Evolutionary conservation across 1,140 invertebrate species (phyloP), one percentile per base, ranked within the genome.

Genomic region (Lucilia cuprina): DNA sequence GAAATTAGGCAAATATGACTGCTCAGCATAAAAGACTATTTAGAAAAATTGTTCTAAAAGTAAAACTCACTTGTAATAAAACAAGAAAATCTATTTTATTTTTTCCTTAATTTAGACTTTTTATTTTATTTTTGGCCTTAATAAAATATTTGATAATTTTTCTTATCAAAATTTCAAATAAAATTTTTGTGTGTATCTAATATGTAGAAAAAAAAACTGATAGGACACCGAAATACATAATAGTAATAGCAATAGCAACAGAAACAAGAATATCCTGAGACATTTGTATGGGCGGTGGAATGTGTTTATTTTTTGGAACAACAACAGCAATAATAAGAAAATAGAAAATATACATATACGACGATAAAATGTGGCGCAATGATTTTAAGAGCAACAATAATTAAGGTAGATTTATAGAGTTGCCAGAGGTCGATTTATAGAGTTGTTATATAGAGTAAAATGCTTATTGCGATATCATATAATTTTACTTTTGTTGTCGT

Each of bases 271-370:
- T 70, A 70, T 70, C 65, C 65, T 70, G 65, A 70, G 65, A 70
- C 65, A 21, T 70, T 70, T 70, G 65, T 70, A 19, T 70, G 65
- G 65, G 65, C 65, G 65, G 65, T 70, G 65, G 65, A 70, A 70
- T 70, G 65, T 70, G 7, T 70, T 30, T 30, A 1, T 30, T 30
- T 70, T 70, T 70, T 60, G n/a, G 19, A 70, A 25, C 65, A 70
- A 70, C 8, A 70, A 65, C 17, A 65, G n/a, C 1, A 70, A 70
- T 14, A 60, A 60, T n/a, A 60, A 60, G 17, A 17, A 17, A 12
- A 60, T 60, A 60, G 55, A 60, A 60, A 12, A 60, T n/a, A 60
- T 60, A 70, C 19, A 70, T 21, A 19, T 70, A 21, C n/a, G 65
- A n/a, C 65, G 65, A n/a, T 19, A 30, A 70, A 70, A 25, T 70